phyloP scores from a whole-genome alignment of 2,113 vertebrate genomes.

The Aphyosemion australe region DNA sequence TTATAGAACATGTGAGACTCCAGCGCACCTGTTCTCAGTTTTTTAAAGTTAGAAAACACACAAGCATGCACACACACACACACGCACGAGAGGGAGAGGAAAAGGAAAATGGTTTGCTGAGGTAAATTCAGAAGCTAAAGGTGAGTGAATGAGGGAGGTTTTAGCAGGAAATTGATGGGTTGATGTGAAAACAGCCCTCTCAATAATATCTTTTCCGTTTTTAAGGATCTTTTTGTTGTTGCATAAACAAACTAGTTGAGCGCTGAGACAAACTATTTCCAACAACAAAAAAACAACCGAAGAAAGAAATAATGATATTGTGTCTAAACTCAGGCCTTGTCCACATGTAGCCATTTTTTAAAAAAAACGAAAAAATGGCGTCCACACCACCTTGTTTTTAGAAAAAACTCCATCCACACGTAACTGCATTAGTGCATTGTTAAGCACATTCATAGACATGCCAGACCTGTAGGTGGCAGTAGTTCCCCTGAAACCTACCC shows the following conservation, averaged over 20 bases:
- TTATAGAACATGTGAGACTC: slow-evolving; percentile 9
- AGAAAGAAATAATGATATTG: too few species aligned
- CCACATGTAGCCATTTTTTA: too few species aligned
- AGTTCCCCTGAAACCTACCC: too few species aligned
- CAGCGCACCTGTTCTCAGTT: not conserved
- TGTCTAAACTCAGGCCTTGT: not conserved
- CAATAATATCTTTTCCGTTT: not conserved
- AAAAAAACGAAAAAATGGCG: too few species aligned
- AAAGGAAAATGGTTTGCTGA: not conserved
- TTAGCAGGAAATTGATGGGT: not conserved
- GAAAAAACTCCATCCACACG: too few species aligned
- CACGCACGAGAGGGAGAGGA: not conserved
- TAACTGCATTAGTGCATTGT: too few species aligned
- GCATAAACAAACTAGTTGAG: not conserved
- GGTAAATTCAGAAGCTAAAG: not conserved
- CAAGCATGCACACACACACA: too few species aligned
- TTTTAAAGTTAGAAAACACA: not conserved
- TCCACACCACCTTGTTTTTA: too few species aligned
- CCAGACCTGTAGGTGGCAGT: too few species aligned
- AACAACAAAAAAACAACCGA: too few species aligned
- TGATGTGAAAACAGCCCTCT: not conserved
- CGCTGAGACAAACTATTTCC: not conserved
- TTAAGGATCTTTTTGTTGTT: not conserved
- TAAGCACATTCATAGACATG: too few species aligned
- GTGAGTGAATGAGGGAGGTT: not conserved